Percentiles rank a stretch among this genome's conserved stretches.
Conservation (phyloP, 2,113 vertebrate genomes). For the Etheostoma cragini region DNA sequence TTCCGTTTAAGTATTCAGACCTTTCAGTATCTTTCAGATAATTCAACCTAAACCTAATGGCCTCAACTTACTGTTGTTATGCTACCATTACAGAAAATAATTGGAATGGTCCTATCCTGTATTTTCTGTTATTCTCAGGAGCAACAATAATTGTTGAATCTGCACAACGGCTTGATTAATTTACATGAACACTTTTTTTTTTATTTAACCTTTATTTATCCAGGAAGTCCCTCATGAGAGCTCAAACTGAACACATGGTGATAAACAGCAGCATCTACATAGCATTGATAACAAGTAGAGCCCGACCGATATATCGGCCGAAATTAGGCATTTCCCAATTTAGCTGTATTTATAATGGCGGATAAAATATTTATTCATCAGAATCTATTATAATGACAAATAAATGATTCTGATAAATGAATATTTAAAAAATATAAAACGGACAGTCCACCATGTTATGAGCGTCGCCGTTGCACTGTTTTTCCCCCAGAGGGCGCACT, state of each 20-base stretch:
- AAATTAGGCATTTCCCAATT: no score
- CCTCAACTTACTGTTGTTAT: background rate
- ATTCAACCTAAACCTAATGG: background rate
- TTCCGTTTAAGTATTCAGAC: background rate
- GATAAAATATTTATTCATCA: no score
- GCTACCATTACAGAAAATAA: background rate
- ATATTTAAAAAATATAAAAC: no score
- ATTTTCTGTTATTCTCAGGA: background rate
- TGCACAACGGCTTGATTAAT: conserved; percentile 2
- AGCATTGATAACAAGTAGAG: no score
- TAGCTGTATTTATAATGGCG: no score
- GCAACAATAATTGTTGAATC: background rate
- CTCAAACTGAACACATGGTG: background rate
- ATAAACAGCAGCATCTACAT: background rate
- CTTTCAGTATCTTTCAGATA: background rate
- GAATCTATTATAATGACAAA: no score
- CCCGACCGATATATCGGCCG: no score
- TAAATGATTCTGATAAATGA: no score
- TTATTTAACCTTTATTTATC: no score
- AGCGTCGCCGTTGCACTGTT: no score
- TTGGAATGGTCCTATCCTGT: background rate
- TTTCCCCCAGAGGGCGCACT: no score
- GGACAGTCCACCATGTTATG: no score
- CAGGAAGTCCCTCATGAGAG: background rate
- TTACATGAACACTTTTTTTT: background rate